Evolutionary conservation across 2,888 invertebrate genomes (phyloP), one percentile per base, ranked within the genome.

Genomic region (Horisme vitalbata): DNA sequence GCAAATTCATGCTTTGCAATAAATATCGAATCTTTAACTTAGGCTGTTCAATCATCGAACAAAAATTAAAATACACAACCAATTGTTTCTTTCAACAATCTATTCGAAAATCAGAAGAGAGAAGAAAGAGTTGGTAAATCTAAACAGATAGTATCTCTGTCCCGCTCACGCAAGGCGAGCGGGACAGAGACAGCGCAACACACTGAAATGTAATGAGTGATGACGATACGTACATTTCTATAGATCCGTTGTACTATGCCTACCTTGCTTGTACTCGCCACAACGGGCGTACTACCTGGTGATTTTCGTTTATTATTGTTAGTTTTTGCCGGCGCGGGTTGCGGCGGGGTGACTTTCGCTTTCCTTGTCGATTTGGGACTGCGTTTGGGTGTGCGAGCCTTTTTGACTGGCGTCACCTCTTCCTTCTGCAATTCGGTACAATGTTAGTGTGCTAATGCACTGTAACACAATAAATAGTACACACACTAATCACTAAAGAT

Each of bases 191-290:
- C 53, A 56, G 57, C 55, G 65, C 59, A 55, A 64, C 66, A 62
- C 67, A 75, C 74, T 75, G 73, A 83, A 77, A 79, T 79, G 82
- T 83, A 73, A 79, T 83, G 79, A 69, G 69, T 68, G 86, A 77
- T 83, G 82, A 76, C 71, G 86, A 85, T 90, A 90, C 90, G 90
- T 90, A 90, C 90, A 85, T 90, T 81, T 90, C 85, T 88, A 90
- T 90, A 90, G 77, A 90, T 90, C 90, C 90, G 88, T 75, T 83
- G 89, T 76, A 90, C 90, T 82, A 90, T 90, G 90, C 90, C 90
- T 90, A 90, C 90, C 90, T 90, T 90, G 88, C 85, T 83, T 69
- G 84, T 69, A 73, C 64, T 66, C 75, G 87, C 79, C 82, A 76
- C 80, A 51, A 52, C 57, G 75, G 86, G 84, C 85, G 79, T 74